Percentiles rank a stretch among this genome's conserved stretches.
phyloP scores from a whole-genome alignment of 2,113 vertebrate species.

The Phyllopteryx taeniolatus region DNA sequence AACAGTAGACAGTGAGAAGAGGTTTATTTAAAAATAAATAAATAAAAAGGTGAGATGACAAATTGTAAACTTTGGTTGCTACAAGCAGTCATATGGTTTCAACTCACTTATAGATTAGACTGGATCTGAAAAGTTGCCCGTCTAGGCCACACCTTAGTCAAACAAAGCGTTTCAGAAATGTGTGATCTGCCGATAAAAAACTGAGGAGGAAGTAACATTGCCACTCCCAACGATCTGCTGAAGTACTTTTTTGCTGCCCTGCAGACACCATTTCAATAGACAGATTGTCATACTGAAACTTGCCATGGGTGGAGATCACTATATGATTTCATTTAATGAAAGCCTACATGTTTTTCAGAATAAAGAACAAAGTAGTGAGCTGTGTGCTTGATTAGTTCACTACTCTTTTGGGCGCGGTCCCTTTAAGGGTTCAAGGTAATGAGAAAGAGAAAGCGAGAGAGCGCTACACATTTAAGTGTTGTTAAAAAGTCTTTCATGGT shows the following conservation, averaged over 20 bases:
- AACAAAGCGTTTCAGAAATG: not conserved
- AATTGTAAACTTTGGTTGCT: constrained; percentile 4
- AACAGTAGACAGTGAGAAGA: not conserved
- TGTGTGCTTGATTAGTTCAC: not conserved
- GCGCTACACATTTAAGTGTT: no score
- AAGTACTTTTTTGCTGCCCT: not conserved
- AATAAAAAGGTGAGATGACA: constrained; percentile 12
- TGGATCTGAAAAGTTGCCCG: not conserved
- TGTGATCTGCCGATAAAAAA: constrained; percentile 5
- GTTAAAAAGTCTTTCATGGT: not conserved
- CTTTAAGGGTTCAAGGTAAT: not conserved
- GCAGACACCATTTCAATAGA: constrained; percentile 1
- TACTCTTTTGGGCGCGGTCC: not conserved
- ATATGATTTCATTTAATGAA: not conserved
- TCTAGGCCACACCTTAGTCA: constrained; percentile 9
- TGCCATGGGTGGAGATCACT: not conserved
- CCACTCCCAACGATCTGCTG: constrained; percentile 20
- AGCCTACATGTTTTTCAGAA: not conserved
- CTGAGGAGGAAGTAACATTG: not conserved
- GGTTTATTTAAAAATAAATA: not conserved
- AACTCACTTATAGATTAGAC: not conserved
- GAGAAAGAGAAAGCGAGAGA: not conserved
- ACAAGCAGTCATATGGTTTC: constrained; percentile 6
- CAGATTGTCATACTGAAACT: not conserved
- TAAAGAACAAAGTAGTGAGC: not conserved